Conservation (phyloP, 2,113 vertebrate genomes). For the Pogona vitticeps region DNA sequence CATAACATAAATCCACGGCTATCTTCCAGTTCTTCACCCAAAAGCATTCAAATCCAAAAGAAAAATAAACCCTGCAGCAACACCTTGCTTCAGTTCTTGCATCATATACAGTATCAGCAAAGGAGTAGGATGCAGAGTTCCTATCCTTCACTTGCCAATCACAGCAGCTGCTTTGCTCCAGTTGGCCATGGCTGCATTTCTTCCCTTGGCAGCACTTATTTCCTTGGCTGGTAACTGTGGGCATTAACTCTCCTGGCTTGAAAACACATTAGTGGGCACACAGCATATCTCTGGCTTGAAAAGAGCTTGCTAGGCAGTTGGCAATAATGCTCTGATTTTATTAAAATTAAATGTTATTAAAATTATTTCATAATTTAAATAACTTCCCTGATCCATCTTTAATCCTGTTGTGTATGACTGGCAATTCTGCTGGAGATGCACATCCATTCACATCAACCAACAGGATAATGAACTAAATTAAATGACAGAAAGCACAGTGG, state of each 20-base stretch:
- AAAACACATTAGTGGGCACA: background rate
- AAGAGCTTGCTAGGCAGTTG: conserved; percentile 20
- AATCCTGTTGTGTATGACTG: background rate
- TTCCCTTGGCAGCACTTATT: background rate
- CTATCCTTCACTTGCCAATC: background rate
- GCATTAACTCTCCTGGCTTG: background rate
- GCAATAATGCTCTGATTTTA: conserved; percentile 6
- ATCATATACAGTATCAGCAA: background rate
- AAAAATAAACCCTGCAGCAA: background rate
- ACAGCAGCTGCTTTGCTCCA: background rate
- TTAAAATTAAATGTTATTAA: conserved; percentile 22
- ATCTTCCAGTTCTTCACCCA: background rate
- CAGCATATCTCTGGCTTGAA: background rate
- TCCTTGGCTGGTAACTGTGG: background rate
- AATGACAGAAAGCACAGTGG: background rate
- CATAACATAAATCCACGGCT: background rate
- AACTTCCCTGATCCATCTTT: background rate
- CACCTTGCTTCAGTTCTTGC: background rate
- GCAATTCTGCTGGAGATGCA: background rate
- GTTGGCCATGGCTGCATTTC: background rate
- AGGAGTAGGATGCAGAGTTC: background rate
- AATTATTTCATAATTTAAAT: conserved; percentile 16
- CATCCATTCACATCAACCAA: background rate
- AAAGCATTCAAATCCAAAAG: background rate
- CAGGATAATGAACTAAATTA: background rate